Evolutionary conservation across 2,888 invertebrate species (phyloP), one percentile per base, ranked within the genome.

Genomic region (Hirtodrosophila cameraria): DNA sequence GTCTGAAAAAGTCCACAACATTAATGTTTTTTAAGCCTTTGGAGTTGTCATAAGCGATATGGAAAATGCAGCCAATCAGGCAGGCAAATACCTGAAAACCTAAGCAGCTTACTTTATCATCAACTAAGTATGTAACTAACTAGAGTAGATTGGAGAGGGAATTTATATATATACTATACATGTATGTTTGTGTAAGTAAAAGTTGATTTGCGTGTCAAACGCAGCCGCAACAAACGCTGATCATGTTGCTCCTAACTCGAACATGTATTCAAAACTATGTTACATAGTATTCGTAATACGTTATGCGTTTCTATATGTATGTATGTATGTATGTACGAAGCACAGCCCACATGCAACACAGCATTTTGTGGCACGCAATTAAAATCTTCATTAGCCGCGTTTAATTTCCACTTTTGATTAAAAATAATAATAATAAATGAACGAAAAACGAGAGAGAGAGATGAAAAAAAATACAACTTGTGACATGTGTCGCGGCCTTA

Each of bases 341-440:
- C n/a, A 28, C 59, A 30, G 45, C 80, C 80, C 78, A 86, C 80
- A 86, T 80, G 86, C 70, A 64, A 63, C 53, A 15, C 20, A 8
- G 12, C 20, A 45, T 42, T 43, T 57, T 52, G 75, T 67, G 72
- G 85, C 82, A 82, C 83, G 82, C 82, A 87, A 82, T 84, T 84
- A 84, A 84, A 84, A 84, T 84, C 83, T 84, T 84, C 83, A 84
- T 84, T 84, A 84, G 84, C 87, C 86, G 86, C 83, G 86, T 84
- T 84, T 84, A 84, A 87, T 87, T 87, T 84, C 84, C 84, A 86
- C 87, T 87, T 83, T 83, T 87, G 82, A 82, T 82, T 82, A 82
- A 86, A 86, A 86, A 69, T 49, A 72, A 76, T 67, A 82, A 41
- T 54, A 42, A 25, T 25, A 27, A 25, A 27, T 39, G 23, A 31